Conservation (phyloP, 1,140 invertebrate genomes). For the Chionoecetes opilio region DNA sequence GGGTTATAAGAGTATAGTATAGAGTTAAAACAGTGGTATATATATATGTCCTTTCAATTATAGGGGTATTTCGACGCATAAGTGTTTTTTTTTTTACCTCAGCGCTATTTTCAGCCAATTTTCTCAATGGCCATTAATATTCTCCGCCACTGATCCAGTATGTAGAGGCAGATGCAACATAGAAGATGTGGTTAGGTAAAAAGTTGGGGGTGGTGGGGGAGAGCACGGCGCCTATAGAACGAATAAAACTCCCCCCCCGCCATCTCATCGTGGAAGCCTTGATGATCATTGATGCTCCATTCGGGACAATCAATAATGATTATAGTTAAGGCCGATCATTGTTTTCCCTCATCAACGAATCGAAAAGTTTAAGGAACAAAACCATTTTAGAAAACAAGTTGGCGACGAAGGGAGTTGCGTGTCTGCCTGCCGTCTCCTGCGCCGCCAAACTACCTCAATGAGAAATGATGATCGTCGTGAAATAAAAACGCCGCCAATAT, state of each 20-base stretch:
- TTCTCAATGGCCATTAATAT: too few relatives aligned
- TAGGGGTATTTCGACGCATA: too few relatives aligned
- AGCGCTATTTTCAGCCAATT: too few relatives aligned
- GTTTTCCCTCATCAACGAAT: not conserved
- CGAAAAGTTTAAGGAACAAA: not conserved
- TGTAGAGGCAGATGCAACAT: too few relatives aligned
- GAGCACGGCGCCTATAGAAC: too few relatives aligned
- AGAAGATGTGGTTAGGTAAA: too few relatives aligned
- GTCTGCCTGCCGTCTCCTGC: not conserved
- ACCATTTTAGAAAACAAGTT: not conserved
- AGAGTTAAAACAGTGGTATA: too few relatives aligned
- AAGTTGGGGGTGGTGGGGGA: too few relatives aligned
- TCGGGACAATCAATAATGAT: slow-evolving; percentile 28
- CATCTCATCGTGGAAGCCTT: not conserved
- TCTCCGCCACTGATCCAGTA: too few relatives aligned
- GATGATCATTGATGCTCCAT: slow-evolving; percentile 20
- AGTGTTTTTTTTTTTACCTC: too few relatives aligned
- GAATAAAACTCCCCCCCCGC: not conserved
- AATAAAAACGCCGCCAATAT: not conserved
- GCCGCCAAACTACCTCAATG: not conserved
- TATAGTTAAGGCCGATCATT: slow-evolving; percentile 7
- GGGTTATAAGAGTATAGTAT: too few relatives aligned
- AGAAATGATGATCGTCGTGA: not conserved
- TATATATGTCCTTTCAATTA: too few relatives aligned
- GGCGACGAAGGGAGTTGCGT: not conserved